Conservation (phyloP, 2,888 invertebrate genomes). For the Sinodicranocentrus sp. region DNA sequence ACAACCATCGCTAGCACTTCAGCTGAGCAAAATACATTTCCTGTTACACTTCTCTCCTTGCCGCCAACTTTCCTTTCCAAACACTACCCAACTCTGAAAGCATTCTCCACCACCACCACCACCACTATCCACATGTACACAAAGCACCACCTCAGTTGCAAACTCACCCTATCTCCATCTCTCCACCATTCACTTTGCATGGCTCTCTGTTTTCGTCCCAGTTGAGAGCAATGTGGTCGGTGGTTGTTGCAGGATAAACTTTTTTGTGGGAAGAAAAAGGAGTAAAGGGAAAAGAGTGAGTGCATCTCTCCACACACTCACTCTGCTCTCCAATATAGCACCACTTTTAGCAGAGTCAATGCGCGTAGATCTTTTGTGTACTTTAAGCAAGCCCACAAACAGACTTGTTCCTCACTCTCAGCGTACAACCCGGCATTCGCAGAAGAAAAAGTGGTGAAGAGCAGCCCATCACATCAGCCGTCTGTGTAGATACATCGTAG, state of each 20-base stretch:
- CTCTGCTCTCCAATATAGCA: neutral
- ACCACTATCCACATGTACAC: neutral
- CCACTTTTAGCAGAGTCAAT: neutral
- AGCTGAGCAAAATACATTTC: too few species aligned
- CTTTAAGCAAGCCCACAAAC: constrained; percentile 24
- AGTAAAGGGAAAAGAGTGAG: constrained; percentile 26
- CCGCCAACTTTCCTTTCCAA: too few species aligned
- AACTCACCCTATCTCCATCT: constrained; percentile 37
- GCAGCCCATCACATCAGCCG: neutral
- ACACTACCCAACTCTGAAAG: neutral
- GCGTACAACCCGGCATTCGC: constrained; percentile 19
- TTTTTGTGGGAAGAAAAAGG: constrained; percentile 18
- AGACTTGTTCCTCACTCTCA: constrained; percentile 19
- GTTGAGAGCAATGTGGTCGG: constrained; percentile 5
- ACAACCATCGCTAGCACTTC: too few species aligned
- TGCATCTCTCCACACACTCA: neutral
- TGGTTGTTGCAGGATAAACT: constrained; percentile 41
- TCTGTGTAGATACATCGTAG: neutral
- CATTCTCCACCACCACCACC: neutral
- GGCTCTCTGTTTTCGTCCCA: neutral
- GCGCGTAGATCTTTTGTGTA: constrained; percentile 1
- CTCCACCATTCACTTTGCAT: neutral
- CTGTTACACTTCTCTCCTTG: too few species aligned
- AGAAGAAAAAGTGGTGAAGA: constrained; percentile 14
- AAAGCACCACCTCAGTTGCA: constrained; percentile 24